Evolutionary conservation across 1,140 invertebrate genomes (phyloP).

Genomic region (Saccostrea cuccullata): DNA sequence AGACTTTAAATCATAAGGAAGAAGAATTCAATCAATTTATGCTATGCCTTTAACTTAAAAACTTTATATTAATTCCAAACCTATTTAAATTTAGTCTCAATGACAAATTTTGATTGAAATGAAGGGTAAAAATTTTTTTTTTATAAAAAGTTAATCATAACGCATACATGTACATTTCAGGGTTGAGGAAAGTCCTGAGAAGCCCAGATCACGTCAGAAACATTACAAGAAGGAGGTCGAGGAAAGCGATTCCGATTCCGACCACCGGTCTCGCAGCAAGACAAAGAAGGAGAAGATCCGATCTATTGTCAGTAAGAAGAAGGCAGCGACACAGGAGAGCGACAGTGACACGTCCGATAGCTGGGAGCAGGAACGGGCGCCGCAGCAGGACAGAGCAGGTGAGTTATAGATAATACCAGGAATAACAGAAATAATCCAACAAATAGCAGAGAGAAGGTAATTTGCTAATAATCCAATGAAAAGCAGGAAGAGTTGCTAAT

Average conservation of each 20-base stretch:
- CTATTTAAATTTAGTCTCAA: too few species aligned
- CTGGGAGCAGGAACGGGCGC: slow-evolving; percentile 47
- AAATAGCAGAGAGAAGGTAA: too few species aligned
- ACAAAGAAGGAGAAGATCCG: slow-evolving; percentile 60
- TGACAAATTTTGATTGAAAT: too few species aligned
- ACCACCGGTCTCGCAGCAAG: slow-evolving; percentile 53
- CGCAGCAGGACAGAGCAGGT: background rate
- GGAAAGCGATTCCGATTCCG: slow-evolving; percentile 58
- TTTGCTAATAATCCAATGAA: background rate
- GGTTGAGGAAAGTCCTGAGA: slow-evolving; percentile 63
- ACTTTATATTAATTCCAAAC: too few species aligned
- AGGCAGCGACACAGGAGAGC: slow-evolving; percentile 50
- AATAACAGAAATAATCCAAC: background rate
- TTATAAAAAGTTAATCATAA: too few species aligned
- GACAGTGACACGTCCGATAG: slow-evolving; percentile 79
- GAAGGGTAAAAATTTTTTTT: too few species aligned
- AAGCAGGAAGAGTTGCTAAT: too few species aligned
- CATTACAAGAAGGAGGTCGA: slow-evolving; percentile 47
- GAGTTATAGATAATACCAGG: background rate
- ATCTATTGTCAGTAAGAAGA: slow-evolving; percentile 64
- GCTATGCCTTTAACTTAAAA: too few species aligned
- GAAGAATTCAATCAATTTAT: too few species aligned
- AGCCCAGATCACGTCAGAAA: slow-evolving; percentile 61
- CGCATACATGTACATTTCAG: slow-evolving; percentile 21
- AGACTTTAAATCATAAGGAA: too few species aligned